Conservation (phyloP, 1,140 invertebrate species). For the Paralvinella palmiformis region DNA sequence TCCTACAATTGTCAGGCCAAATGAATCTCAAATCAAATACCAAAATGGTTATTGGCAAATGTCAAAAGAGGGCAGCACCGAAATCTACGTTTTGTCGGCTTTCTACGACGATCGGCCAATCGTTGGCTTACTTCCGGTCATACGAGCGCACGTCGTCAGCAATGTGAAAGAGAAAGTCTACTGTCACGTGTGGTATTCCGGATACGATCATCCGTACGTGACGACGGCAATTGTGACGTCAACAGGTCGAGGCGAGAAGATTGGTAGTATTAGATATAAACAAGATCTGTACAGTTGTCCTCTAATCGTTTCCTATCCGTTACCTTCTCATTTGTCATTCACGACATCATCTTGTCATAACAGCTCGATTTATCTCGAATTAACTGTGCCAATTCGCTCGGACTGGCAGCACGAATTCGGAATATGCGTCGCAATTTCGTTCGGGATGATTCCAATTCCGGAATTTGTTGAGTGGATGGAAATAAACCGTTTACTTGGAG, state of each 20-base stretch:
- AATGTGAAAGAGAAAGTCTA: not conserved
- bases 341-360: not conserved
- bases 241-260: not conserved
- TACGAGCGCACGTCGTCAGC: not conserved
- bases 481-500: slow-evolving; percentile 12
- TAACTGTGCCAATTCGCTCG: not conserved
- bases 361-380: not conserved
- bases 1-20: too few relatives aligned
- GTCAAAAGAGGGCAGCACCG: not conserved
- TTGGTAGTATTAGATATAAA: not conserved
- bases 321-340: slow-evolving; percentile 1
- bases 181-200: not conserved
- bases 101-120: slow-evolving; percentile 13
- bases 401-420: not conserved
- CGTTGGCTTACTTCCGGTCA: not conserved
- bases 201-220: not conserved
- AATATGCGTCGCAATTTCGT: slow-evolving; percentile 10
- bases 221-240: not conserved
- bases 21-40: too few relatives aligned
- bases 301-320: not conserved
- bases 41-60: too few relatives aligned
- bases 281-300: not conserved
- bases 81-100: slow-evolving; percentile 6
- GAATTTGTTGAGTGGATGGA: slow-evolving; percentile 20
- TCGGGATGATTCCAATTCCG: not conserved